Percentiles rank a stretch among this genome's conserved stretches.
Conservation (phyloP, 1,140 invertebrate genomes). For the Cheumatopsyche charites region DNA sequence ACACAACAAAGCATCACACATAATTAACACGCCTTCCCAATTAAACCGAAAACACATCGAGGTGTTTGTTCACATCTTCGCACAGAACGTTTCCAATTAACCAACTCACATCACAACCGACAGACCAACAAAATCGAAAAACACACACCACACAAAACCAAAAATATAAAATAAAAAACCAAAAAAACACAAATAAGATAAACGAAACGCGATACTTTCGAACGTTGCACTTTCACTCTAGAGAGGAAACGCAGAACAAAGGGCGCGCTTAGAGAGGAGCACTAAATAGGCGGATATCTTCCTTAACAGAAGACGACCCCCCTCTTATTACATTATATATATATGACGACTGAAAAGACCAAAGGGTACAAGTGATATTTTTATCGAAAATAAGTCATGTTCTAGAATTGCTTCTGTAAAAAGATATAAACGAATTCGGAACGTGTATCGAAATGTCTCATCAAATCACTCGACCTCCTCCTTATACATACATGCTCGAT, state of each 20-base stretch:
- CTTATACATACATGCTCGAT: too few species aligned
- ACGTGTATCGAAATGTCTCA: too few species aligned
- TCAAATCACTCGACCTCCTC: too few species aligned
- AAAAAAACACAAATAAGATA: neutral
- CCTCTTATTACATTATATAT: neutral
- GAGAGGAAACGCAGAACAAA: slow-evolving; percentile 5
- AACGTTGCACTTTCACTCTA: slow-evolving; percentile 11
- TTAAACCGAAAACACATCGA: too few species aligned
- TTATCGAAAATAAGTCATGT: too few species aligned
- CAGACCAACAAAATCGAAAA: too few species aligned
- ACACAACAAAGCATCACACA: too few species aligned
- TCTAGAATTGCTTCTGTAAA: too few species aligned
- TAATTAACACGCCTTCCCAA: too few species aligned
- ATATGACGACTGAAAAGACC: too few species aligned
- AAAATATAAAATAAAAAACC: neutral
- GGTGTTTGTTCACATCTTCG: neutral
- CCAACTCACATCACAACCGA: neutral
- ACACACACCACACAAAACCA: neutral
- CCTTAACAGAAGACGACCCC: slow-evolving; percentile 5
- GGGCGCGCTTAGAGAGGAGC: neutral
- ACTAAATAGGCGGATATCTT: slow-evolving; percentile 5
- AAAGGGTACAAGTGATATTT: too few species aligned
- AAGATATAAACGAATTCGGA: too few species aligned
- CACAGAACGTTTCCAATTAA: slow-evolving; percentile 16
- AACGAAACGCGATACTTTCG: neutral